A percentile compares a stretch with the other conserved stretches of the same genome.
These are phyloP conservation scores for Eucidaris tribuloides DNA, from an alignment of 35 echinoderm and acorn worm genomes.

Conservation along the genomic window DNA sequence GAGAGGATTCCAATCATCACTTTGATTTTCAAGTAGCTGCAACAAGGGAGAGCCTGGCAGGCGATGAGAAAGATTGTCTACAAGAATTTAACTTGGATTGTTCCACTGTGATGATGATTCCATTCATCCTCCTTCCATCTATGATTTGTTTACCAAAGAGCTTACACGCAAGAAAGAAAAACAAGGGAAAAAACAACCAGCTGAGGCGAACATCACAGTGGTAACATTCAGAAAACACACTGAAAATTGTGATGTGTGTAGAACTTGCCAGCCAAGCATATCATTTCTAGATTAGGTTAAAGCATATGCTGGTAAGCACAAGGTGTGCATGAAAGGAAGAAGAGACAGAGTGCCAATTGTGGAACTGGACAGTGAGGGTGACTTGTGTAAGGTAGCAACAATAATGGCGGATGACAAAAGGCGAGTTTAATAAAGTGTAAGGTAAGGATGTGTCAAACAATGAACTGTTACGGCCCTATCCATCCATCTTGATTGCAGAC, in stretches of 20 bases:
- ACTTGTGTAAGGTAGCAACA: background rate
- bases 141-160: background rate
- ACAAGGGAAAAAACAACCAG: background rate
- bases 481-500: background rate
- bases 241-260: slow-evolving; percentile 1
- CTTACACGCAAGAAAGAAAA: background rate
- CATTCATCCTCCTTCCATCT: background rate
- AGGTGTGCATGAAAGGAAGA: background rate
- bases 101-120: background rate
- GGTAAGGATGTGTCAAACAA: background rate
- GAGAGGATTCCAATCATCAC: no score
- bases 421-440: background rate
- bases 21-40: no score
- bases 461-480: background rate
- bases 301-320: background rate
- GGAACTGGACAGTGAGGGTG: background rate
- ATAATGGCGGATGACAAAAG: background rate
- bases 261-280: background rate
- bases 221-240: background rate
- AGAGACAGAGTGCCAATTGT: background rate
- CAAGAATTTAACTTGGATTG: no score
- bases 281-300: background rate
- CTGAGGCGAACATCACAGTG: background rate
- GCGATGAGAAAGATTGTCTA: no score
- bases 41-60: no score